Evolutionary conservation across 2,888 invertebrate species (phyloP).

Genomic region (Prosopocoilus inquinatus): DNA sequence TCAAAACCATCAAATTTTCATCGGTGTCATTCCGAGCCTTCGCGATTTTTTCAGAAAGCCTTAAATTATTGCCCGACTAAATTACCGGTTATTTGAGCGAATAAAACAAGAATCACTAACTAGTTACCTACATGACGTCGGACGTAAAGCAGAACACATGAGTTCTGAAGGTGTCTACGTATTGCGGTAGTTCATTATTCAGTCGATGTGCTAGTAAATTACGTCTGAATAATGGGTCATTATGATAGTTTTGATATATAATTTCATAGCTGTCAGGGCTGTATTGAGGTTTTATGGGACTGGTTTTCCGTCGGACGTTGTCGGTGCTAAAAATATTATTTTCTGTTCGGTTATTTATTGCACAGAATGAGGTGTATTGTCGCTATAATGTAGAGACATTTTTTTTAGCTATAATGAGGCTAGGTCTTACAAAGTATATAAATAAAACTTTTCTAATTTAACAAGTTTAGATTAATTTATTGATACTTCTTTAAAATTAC

Average conservation of each 20-base stretch:
- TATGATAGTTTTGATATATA: constrained; percentile 14
- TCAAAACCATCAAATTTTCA: neutral
- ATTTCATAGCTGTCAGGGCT: constrained; percentile 21
- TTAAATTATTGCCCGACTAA: constrained; percentile 1
- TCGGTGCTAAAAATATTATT: neutral
- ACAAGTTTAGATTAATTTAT: too few relatives aligned
- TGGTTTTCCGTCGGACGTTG: constrained; percentile 4
- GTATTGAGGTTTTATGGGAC: constrained; percentile 15
- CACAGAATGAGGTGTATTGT: too few relatives aligned
- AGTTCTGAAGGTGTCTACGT: neutral
- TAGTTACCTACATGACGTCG: neutral
- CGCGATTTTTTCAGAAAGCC: neutral
- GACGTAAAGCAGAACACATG: neutral
- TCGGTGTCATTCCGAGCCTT: neutral
- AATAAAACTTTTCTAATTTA: too few relatives aligned
- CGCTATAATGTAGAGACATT: too few relatives aligned
- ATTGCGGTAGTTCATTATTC: neutral
- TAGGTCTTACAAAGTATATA: too few relatives aligned
- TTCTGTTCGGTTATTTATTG: too few relatives aligned
- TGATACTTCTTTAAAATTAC: too few relatives aligned
- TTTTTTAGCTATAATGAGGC: too few relatives aligned
- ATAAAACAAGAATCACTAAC: neutral
- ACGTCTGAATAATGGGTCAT: constrained; percentile 19
- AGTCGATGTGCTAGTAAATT: constrained; percentile 11
- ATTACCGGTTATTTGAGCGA: neutral